phyloP scores from a whole-genome alignment of 2,113 vertebrate species.

The Otocyon megalotis region DNA sequence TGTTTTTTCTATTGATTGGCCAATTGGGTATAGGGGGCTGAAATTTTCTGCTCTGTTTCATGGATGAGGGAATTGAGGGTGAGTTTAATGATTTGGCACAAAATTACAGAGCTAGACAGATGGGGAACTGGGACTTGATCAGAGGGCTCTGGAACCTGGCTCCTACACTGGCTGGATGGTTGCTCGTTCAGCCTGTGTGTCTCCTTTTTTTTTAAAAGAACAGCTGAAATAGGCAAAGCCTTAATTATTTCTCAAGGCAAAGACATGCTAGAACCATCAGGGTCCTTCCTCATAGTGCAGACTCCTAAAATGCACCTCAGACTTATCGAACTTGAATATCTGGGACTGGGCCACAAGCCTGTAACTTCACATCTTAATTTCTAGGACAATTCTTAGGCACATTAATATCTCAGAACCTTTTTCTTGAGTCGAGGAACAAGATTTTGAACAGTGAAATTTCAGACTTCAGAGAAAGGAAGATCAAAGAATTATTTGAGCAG shows the following conservation, averaged over 20 bases:
- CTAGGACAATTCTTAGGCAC: background rate
- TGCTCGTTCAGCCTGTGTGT: background rate
- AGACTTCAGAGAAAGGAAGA: background rate
- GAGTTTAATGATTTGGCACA: background rate
- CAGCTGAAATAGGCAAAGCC: background rate
- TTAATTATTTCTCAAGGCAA: background rate
- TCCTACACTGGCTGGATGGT: background rate
- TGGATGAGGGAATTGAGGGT: background rate
- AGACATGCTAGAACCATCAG: background rate
- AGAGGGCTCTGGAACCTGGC: background rate
- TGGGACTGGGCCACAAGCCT: background rate
- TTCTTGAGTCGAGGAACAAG: slow-evolving; percentile 14
- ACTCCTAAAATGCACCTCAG: background rate
- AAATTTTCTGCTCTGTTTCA: background rate
- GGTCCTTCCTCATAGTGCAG: background rate
- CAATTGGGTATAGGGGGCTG: background rate
- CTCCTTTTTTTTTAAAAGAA: background rate
- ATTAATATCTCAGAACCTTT: background rate
- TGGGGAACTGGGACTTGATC: background rate
- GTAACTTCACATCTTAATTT: background rate
- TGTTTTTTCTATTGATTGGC: background rate
- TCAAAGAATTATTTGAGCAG: background rate
- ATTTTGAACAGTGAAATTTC: slow-evolving; percentile 42
- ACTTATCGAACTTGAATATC: background rate
- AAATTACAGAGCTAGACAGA: background rate